These are phyloP conservation scores for Ctenopoma multispine DNA, from an alignment of 2,797 vertebrate genomes.

Conservation along the genomic window DNA sequence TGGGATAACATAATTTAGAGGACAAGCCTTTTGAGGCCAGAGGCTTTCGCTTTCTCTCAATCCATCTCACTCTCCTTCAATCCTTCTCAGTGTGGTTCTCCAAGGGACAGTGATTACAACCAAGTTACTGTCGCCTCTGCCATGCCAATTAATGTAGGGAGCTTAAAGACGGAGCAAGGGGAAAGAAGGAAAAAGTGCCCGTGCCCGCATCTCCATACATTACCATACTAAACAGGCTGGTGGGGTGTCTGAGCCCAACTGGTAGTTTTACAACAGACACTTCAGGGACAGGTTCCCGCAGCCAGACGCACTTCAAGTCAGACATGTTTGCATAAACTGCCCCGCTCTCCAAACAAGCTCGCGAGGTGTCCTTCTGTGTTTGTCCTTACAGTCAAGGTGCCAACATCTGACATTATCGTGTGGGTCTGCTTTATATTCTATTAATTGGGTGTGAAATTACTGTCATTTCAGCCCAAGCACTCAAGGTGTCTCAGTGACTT, in stretches of 20 bases:
- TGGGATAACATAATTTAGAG: slow-evolving; percentile 68
- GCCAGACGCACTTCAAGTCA: slow-evolving; percentile 54
- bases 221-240: slow-evolving; percentile 81
- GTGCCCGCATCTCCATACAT: slow-evolving; percentile 78
- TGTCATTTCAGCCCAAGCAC: slow-evolving; percentile 33
- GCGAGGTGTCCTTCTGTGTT: slow-evolving; percentile 58
- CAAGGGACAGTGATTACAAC: slow-evolving; percentile 81
- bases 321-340: slow-evolving; percentile 72
- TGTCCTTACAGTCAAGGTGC: slow-evolving; percentile 65
- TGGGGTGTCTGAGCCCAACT: slow-evolving; percentile 57
- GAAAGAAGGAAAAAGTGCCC: slow-evolving; percentile 54
- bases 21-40: slow-evolving; percentile 62
- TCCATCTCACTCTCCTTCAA: slow-evolving; percentile 46
- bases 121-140: slow-evolving; percentile 71
- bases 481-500: slow-evolving; percentile 37
- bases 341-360: slow-evolving; percentile 47
- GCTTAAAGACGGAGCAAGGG: slow-evolving; percentile 67
- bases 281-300: slow-evolving; percentile 69
- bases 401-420: slow-evolving; percentile 54
- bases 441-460: slow-evolving; percentile 67
- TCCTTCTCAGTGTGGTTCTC: slow-evolving; percentile 70
- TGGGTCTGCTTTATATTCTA: slow-evolving; percentile 45
- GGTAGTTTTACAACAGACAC: slow-evolving; percentile 71
- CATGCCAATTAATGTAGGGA: slow-evolving; percentile 79
- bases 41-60: slow-evolving; percentile 44